Evolutionary conservation across 2,113 vertebrate genomes (phyloP), one percentile per base, ranked within the genome.

Genomic region (Ammospiza nelsoni): DNA sequence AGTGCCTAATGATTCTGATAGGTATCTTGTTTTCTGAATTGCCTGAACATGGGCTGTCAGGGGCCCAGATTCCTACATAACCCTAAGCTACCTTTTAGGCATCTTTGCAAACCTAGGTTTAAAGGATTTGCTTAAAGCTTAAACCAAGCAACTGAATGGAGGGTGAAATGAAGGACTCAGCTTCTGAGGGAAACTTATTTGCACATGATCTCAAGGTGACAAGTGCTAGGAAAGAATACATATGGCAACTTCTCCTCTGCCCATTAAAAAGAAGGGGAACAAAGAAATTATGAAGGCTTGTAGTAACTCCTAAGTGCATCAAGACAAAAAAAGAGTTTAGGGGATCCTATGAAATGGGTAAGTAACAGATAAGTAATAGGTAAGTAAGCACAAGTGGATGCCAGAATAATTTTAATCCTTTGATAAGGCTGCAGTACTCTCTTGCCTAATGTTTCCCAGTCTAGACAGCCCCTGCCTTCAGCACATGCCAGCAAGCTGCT

Each of bases 331-430:
- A 3, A 77, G 63, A 46, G 6, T 44, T 82, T 55, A 23, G 23
- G 29, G 20, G 5, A 93, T 19, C 21, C 33, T 61, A 28, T 3
- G 7, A 51, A 87, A 51, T 57, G 11, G 21, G 14, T 37, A 77
- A 51, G 9, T 51, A 71, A 85, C 51, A 84, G 23, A 25, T 35
- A 62, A 39, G 23, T 43, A 58, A 67, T 4, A 12, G 11, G 28
- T 48, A 46, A 44, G 22, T 29, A 58, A 90, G 71, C 0, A 1
- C 8, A 18, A 16, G 28, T 9, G 12, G 35, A 55, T 18, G 11
- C n/a, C 87, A 63, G 25, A 88, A 51, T 59, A 65, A 86, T 82
- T 85, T 68, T 43, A 87, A 75, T 52, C 33, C 24, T 92, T 44
- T 65, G 48, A 43, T 78, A 84, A 88, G 71, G 33, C 27, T 43